Base-by-base conservation (phyloP, 2,797 vertebrate genomes). In the Lacerta viridis region DNA sequence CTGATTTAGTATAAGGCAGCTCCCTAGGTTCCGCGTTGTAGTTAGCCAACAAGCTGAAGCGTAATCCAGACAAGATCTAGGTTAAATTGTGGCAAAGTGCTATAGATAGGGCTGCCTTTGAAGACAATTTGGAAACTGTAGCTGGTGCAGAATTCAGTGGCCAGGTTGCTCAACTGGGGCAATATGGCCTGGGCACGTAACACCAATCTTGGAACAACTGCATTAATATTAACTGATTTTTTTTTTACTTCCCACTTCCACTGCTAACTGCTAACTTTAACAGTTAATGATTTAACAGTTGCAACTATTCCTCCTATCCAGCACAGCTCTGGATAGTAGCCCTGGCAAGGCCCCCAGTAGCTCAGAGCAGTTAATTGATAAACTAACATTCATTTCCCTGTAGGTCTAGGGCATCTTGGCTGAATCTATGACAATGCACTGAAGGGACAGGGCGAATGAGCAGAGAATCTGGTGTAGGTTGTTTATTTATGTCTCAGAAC, bases 361-460 rank as follows among this genome's bases (percentile, higher is more conserved):
- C 64, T 92, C 25, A 0, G 46, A 66, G 46, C 50, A 86, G 88
- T 86, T 92, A 87, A 93, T 1, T 88, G 92, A 82, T 79, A 80
- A 27, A 10, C 85, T 85, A 88, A 88, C 33, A 79, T 88, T 92
- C 50, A 43, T 90, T 75, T 85, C 64, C 83, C 87, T 71, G 59
- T 74, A 74, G 11, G 18, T 90, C 72, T 74, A 71, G 23, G 61
- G 0, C 0, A 71, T 79, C 71, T 59, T 90, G 3, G 1, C 0
- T 0, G 71, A 18, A 78, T 81, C 3, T 84, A 55, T 29, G 46
- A 29, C 87, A 46, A 71, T 69, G 82, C 46, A 86, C 1, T 43
- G 61, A 74, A 6, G 88, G 7, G 17, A 39, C 50, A 55, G 50
- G 50, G 50, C 3, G 13, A 55, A 55, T 83, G 81, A 78, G 50